phyloP scores from a whole-genome alignment of 2,113 vertebrate genomes.

The Ifrita kowaldi region DNA sequence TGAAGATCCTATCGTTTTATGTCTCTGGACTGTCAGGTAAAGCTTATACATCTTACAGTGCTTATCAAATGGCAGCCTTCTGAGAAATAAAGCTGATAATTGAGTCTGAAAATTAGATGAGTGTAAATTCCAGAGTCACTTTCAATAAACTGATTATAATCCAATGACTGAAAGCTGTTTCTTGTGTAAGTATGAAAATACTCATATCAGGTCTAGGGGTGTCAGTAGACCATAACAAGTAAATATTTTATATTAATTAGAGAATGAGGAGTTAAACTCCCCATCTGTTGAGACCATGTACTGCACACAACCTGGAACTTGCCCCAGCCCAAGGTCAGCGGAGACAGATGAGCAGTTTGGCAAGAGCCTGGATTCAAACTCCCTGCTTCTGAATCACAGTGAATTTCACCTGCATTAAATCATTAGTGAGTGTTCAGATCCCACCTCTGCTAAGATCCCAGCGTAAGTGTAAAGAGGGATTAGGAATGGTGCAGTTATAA shows the following conservation, averaged over 20 bases:
- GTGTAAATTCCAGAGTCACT: not conserved
- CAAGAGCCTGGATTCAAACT: not conserved
- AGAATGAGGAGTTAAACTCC: not conserved
- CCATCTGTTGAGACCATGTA: not conserved
- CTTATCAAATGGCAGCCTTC: not conserved
- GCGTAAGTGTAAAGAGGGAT: not conserved
- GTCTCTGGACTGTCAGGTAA: not conserved
- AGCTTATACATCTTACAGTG: not conserved
- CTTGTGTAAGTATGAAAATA: not conserved
- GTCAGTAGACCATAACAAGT: fast-evolving
- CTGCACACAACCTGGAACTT: not conserved
- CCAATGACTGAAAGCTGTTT: not conserved
- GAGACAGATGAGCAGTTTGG: not conserved
- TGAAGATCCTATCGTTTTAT: not conserved
- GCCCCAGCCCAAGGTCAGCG: not conserved
- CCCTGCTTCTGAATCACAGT: not conserved
- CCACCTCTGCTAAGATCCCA: not conserved
- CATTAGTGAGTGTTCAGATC: not conserved
- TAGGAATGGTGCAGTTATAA: not conserved
- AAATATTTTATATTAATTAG: not conserved
- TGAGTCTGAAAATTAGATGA: not conserved
- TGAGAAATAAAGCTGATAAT: not conserved
- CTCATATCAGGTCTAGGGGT: not conserved
- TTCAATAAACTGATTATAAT: not conserved
- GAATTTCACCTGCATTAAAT: not conserved